Conservation (phyloP, 2,888 invertebrate genomes). For the Rhamnusium bicolor region DNA sequence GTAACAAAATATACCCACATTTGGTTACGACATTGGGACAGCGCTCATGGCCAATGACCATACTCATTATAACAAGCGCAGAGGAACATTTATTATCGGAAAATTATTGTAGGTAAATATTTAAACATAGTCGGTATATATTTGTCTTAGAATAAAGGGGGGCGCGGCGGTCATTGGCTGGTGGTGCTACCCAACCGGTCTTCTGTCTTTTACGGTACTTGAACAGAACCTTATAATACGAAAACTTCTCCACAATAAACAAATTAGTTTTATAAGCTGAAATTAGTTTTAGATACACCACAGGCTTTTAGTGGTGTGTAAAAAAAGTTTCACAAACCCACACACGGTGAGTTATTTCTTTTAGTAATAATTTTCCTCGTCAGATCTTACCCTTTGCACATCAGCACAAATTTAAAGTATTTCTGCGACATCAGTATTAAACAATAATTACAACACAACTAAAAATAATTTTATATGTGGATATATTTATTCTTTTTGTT, state of each 20-base stretch:
- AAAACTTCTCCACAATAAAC: background rate
- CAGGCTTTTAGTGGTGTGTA: background rate
- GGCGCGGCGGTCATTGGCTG: constrained; percentile 29
- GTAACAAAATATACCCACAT: too few relatives aligned
- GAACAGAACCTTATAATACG: constrained; percentile 16
- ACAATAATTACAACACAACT: too few relatives aligned
- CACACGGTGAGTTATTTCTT: background rate
- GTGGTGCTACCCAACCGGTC: constrained; percentile 43
- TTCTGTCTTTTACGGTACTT: constrained; percentile 42
- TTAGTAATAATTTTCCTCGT: background rate
- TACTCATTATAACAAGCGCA: too few relatives aligned
- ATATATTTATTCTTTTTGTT: too few relatives aligned
- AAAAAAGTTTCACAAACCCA: background rate
- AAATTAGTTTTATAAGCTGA: too few relatives aligned
- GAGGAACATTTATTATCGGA: background rate
- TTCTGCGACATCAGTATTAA: too few relatives aligned
- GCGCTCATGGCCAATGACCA: too few relatives aligned
- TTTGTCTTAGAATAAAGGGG: background rate
- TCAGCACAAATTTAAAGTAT: too few relatives aligned
- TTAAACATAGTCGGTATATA: background rate
- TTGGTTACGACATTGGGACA: background rate
- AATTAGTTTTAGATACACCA: constrained; percentile 7
- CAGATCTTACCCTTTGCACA: too few relatives aligned
- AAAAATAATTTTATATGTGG: too few relatives aligned
- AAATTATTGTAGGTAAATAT: background rate